Percentiles rank a stretch among this genome's conserved stretches.
phyloP scores from a whole-genome alignment of 2,888 invertebrate species.

The Sphinx pinastri region DNA sequence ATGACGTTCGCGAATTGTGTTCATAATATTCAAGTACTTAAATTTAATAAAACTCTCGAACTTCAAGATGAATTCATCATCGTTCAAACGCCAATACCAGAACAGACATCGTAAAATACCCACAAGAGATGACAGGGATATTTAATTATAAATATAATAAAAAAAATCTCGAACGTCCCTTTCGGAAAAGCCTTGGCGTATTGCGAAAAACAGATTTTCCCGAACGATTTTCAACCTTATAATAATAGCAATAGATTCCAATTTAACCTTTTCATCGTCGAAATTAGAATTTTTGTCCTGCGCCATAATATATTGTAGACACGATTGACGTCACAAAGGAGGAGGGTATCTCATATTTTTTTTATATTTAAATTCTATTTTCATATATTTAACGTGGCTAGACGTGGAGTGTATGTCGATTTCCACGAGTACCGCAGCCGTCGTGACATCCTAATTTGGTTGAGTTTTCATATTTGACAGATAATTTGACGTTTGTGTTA shows the following conservation, averaged over 20 bases:
- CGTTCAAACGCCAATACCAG: conserved; percentile 78
- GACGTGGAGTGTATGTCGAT: conserved; percentile 72
- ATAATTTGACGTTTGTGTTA: conserved; percentile 42
- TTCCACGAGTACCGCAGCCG: conserved; percentile 56
- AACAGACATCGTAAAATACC: conserved; percentile 67
- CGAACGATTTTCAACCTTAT: conserved; percentile 63
- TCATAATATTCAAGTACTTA: conserved; percentile 36
- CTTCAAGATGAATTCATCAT: conserved; percentile 65
- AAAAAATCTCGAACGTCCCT: conserved; percentile 76
- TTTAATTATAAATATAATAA: conserved; percentile 84
- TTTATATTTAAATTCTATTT: conserved; percentile 73
- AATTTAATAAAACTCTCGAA: conserved; percentile 68
- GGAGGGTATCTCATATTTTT: conserved; percentile 70
- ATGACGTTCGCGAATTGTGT: neutral
- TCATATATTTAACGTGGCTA: conserved; percentile 64
- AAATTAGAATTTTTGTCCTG: conserved; percentile 50
- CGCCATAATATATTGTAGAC: conserved; percentile 76
- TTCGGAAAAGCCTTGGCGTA: conserved; percentile 56
- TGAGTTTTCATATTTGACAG: conserved; percentile 35
- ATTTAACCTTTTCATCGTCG: conserved; percentile 29
- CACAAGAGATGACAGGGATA: conserved; percentile 78
- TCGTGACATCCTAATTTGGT: conserved; percentile 61
- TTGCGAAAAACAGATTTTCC: conserved; percentile 47
- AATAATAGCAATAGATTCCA: conserved; percentile 40
- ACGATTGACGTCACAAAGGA: conserved; percentile 74